Evolutionary conservation across 2,888 invertebrate species (phyloP), one percentile per base, ranked within the genome.

Genomic region (Actias luna): DNA sequence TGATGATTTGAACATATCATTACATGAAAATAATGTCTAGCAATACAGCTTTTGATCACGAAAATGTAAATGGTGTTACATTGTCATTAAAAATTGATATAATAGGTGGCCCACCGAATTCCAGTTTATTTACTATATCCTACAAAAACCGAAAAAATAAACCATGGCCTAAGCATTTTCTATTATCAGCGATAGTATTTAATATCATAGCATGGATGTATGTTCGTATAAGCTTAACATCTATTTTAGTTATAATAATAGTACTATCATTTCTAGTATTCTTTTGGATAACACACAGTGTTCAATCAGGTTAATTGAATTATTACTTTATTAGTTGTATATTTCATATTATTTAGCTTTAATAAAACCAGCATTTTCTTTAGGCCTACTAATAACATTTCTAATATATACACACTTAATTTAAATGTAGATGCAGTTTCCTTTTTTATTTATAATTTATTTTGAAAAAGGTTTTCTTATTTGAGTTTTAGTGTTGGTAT

Each of bases 201-300:
- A 91, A 91, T 76, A 76, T 85, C 57, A 46, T 89, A 70, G 82
- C 85, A 1, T 69, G 89, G 29, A 74, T 72, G 58, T 89, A 83
- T 60, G 72, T 89, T 29, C 77, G 80, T 31, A 85, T 91, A 64
- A 89, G 83, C 78, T 18, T 89, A n/a, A 85, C 82, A 29, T 77
- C 83, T 36, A 76, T 87, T 59, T 68, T 80, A 60, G 70, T 89
- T 22, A 88, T 88, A 64, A 67, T 88, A 59, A 80, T 85, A 66
- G 83, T 87, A 14, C 73, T 87, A 66, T 80, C 85, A 1, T 85
- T 88, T 63, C 69, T 92, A 22, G 70, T 85, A 4, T 85, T 87
- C 66, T 88, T 92, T 72, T 92, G 91, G 91, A 75, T 92, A 27
- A 89, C 90, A 5, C 89, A 91, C 65, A 89, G 85, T 74, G 92